Conservation (phyloP, 2,113 vertebrate genomes). For the Callithrix jacchus region DNA sequence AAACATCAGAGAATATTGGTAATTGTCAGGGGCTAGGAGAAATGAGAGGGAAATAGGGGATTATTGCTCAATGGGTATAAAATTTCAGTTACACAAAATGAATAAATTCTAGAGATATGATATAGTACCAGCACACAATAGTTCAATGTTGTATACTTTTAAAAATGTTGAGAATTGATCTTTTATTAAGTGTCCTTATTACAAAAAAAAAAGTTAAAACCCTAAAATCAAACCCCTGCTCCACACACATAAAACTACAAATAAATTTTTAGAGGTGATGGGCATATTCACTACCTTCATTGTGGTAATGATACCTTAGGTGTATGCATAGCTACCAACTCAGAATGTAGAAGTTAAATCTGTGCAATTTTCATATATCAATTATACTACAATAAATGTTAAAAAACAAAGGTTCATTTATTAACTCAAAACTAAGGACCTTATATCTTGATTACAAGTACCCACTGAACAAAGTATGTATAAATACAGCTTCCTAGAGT, state of each 20-base stretch:
- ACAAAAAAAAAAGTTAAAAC: background rate
- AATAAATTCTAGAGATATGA: background rate
- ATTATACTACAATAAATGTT: background rate
- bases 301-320: background rate
- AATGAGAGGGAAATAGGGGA: background rate
- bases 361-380: background rate
- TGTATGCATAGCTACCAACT: background rate
- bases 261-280: background rate
- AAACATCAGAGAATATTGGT: background rate
- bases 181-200: background rate
- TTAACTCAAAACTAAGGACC: background rate
- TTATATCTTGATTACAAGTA: background rate
- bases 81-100: background rate
- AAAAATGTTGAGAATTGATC: background rate
- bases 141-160: background rate
- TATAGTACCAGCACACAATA: background rate
- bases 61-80: too few species aligned
- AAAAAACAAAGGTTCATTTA: background rate
- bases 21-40: rapidly evolving
- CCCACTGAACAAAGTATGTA: background rate
- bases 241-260: background rate
- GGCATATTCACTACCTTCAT: background rate
- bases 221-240: background rate
- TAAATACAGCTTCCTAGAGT: background rate
- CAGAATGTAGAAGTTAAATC: background rate